Evolutionary conservation across 1,140 invertebrate genomes (phyloP).

Genomic region (Amyelois transitella): DNA sequence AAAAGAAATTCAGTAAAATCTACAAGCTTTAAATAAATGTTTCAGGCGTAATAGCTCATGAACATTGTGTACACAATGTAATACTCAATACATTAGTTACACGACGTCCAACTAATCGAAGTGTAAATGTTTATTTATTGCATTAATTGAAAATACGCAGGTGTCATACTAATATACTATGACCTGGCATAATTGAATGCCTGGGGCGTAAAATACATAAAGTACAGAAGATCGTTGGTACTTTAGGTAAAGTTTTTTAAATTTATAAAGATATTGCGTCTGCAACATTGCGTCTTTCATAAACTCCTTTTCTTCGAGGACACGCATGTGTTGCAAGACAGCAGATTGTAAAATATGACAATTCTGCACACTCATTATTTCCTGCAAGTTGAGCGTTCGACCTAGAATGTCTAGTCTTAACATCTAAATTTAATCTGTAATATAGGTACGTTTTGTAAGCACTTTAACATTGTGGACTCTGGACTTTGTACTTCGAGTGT

Average conservation of each 20-base stretch:
- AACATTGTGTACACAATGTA: not conserved
- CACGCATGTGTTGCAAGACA: too few species aligned
- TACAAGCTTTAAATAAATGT: too few species aligned
- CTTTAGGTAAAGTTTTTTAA: not conserved
- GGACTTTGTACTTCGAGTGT: not conserved
- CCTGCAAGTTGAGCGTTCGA: not conserved
- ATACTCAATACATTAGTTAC: not conserved
- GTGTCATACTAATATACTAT: not conserved
- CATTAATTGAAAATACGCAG: not conserved
- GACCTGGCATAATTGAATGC: not conserved
- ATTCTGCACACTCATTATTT: not conserved
- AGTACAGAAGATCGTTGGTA: not conserved
- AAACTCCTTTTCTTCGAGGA: not conserved
- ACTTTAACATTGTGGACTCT: not conserved
- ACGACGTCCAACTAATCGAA: not conserved
- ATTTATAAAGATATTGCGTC: not conserved
- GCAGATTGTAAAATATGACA: not conserved
- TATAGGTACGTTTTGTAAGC: too few species aligned
- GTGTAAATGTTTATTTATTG: not conserved
- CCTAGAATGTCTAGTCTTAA: not conserved
- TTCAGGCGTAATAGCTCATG: not conserved
- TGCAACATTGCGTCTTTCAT: not conserved
- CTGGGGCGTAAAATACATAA: not conserved
- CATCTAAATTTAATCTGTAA: not conserved
- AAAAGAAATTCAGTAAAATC: too few species aligned